Evolutionary conservation across 2,888 invertebrate genomes (phyloP).

Genomic region (Lamellibrachia satsuma): DNA sequence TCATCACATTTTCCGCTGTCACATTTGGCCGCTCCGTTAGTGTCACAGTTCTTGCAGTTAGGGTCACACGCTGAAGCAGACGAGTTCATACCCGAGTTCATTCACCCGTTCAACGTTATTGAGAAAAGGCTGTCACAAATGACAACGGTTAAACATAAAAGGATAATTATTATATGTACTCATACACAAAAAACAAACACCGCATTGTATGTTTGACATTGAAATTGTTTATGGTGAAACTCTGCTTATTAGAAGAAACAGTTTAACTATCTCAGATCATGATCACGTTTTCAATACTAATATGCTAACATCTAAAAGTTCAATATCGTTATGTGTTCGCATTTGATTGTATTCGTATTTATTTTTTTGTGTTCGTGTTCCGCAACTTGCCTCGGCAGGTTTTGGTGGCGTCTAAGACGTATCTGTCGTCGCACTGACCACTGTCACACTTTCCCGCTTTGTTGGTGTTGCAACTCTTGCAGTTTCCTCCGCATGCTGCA

Average conservation of each 20-base stretch:
- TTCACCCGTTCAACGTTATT: neutral
- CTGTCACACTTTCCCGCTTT: constrained; percentile 28
- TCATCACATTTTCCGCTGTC: constrained; percentile 31
- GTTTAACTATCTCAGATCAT: too few species aligned
- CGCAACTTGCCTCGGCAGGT: neutral
- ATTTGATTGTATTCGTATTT: too few species aligned
- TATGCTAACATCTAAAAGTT: too few species aligned
- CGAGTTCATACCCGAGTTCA: neutral
- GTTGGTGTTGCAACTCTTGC: constrained; percentile 30
- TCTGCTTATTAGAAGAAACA: too few species aligned
- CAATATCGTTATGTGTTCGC: too few species aligned
- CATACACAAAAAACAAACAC: too few species aligned
- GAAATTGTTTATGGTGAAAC: too few species aligned
- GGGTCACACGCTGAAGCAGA: constrained; percentile 29
- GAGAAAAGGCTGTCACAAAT: neutral
- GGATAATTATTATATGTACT: too few species aligned
- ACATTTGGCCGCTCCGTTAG: constrained; percentile 30
- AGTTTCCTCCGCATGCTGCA: constrained; percentile 34
- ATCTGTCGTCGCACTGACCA: constrained; percentile 17
- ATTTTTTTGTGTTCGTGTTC: neutral
- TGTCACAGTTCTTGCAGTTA: constrained; percentile 29
- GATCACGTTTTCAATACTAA: too few species aligned
- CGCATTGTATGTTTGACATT: too few species aligned
- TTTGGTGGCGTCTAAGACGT: constrained; percentile 20
- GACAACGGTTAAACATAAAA: neutral